These are phyloP conservation scores for Tetramorium alpestre DNA, from an alignment of 1,140 invertebrate genomes.

Conservation along the genomic window DNA sequence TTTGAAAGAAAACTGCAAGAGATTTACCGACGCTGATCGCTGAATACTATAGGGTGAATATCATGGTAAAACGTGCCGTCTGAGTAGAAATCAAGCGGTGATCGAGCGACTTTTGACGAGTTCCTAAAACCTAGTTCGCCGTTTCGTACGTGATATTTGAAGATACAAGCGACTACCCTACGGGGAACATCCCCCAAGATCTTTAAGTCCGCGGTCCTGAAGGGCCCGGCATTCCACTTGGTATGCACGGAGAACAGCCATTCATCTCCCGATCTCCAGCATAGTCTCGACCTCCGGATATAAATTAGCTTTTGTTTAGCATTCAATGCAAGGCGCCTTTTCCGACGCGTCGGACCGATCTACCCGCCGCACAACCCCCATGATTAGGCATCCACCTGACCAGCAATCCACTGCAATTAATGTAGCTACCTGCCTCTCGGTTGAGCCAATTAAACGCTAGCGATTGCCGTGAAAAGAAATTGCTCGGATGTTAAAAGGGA, in stretches of 20 bases:
- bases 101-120: constrained; percentile 57
- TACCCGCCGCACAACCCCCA: constrained; percentile 39
- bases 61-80: constrained; percentile 11
- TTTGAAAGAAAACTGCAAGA: constrained; percentile 26
- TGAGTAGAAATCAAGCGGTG: constrained; percentile 57
- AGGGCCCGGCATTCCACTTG: constrained; percentile 75
- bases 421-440: constrained; percentile 77
- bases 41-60: constrained; percentile 29
- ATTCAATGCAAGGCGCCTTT: constrained; percentile 83
- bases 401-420: constrained; percentile 82
- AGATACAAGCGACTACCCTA: constrained; percentile 58
- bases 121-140: constrained; percentile 15
- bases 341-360: constrained; percentile 65
- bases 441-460: constrained; percentile 82
- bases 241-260: constrained; percentile 85
- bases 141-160: constrained; percentile 61
- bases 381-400: constrained; percentile 74
- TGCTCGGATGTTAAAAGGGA: constrained; percentile 71
- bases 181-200: constrained; percentile 74
- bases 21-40: neutral
- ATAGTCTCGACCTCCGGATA: constrained; percentile 83
- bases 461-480: constrained; percentile 78
- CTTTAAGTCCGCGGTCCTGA: constrained; percentile 77
- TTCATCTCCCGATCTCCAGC: constrained; percentile 85
- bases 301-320: constrained; percentile 87